Conservation (phyloP, 2,113 vertebrate species). For the Capreolus pygargus region DNA sequence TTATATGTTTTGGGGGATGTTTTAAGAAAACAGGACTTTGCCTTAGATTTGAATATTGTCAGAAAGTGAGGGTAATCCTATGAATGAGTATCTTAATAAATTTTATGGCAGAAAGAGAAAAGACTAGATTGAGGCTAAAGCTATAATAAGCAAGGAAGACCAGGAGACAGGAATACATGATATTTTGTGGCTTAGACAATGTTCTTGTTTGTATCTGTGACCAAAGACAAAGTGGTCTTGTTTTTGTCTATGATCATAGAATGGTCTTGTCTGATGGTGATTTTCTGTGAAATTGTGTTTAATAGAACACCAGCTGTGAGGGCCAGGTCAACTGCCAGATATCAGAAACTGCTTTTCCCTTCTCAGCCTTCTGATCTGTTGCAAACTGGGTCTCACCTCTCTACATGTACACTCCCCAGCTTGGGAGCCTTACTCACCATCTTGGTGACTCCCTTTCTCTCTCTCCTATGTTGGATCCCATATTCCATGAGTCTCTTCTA, state of each 20-base stretch:
- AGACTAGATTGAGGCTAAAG: neutral
- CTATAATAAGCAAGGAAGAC: neutral
- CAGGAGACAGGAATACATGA: neutral
- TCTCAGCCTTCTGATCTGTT: neutral
- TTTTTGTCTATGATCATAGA: neutral
- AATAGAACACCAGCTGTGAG: neutral
- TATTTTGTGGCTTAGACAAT: neutral
- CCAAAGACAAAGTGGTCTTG: neutral
- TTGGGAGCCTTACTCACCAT: neutral
- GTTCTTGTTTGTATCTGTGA: neutral
- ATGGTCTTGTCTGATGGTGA: neutral
- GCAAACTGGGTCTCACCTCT: neutral
- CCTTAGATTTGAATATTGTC: neutral
- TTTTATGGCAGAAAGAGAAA: neutral
- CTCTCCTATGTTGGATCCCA: neutral
- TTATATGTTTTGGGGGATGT: neutral
- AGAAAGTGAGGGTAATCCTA: neutral
- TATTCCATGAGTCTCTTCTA: neutral
- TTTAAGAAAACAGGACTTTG: neutral
- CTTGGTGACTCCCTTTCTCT: neutral
- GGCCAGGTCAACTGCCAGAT: neutral
- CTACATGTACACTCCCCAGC: neutral
- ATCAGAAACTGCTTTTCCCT: neutral
- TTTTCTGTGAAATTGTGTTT: neutral
- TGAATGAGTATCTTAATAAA: neutral